Evolutionary conservation across 1,140 invertebrate species (phyloP), one percentile per base, ranked within the genome.

Genomic region (Polypedilum pembai): DNA sequence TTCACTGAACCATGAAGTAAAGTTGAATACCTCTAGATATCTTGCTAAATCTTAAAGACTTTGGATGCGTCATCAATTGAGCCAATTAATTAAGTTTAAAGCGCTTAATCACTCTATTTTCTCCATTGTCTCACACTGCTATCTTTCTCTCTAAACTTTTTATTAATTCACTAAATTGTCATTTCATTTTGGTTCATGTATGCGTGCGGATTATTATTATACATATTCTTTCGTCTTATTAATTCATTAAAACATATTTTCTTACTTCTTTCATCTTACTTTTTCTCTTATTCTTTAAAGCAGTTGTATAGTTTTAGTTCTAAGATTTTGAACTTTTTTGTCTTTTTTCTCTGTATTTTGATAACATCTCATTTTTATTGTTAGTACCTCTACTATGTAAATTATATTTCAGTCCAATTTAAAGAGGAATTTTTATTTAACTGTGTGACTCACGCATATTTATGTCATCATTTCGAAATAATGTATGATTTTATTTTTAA

Each of bases 21-120:
- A 56, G 12, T 56, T 12, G 45, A 56, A 56, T 7, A 69, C 17
- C n/a, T 69, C 15, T 69, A n/a, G 65, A 21, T 8, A 8, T 69
- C 20, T 20, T 69, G 20, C 18, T 56, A 17, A 56, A 56, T 15
- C 45, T 15, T 8, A 56, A 56, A 33, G n/a, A 33, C 24, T 18
- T 69, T 69, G 65, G 65, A 69, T 69, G 65, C 65, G 65, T 69
- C 65, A 69, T 69, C 65, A 69, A 69, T 69, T 69, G 65, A 69
- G 65, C 10, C 65, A 69, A 69, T 69, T 69, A 69, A 69, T 69
- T 69, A 56, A 8, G 4, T 56, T 56, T 56, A 69, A 69, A 69
- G 65, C 17, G 65, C 65, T 69, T 69, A 69, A 69, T 69, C 17
- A 69, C 17, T 69, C 45, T 56, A 8, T 56, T n/a, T 56, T 15